phyloP scores from a whole-genome alignment of 2,797 vertebrate genomes.

The Sebastes kiyomatsui region DNA sequence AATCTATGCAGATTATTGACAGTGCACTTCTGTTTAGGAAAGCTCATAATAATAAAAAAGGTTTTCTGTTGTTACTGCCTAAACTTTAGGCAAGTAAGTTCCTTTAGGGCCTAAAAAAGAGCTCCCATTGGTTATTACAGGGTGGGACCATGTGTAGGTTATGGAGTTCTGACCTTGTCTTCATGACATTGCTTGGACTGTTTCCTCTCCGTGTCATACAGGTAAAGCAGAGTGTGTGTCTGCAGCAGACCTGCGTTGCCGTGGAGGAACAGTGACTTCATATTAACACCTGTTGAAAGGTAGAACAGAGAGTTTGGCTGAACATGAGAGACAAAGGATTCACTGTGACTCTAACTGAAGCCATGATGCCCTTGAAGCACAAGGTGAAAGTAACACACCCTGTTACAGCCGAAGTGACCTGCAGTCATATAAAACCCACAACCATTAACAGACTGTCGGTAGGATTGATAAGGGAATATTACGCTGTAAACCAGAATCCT shows the following conservation, averaged over 20 bases:
- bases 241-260: neutral
- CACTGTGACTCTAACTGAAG: constrained; percentile 6
- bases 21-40: neutral
- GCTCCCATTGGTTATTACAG: neutral
- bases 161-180: neutral
- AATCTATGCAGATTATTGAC: neutral
- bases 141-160: neutral
- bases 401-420: neutral
- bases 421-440: constrained; percentile 48
- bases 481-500: neutral
- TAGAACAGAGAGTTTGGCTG: neutral
- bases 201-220: neutral
- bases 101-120: too few relatives aligned
- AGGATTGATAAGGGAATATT: neutral
- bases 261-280: neutral
- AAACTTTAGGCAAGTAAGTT: neutral
- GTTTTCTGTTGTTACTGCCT: neutral
- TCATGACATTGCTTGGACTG: neutral
- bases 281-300: constrained; percentile 65
- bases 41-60: neutral
- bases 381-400: constrained; percentile 49
- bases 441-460: constrained; percentile 52
- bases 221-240: neutral
- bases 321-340: constrained; percentile 32
- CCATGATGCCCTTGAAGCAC: constrained; percentile 51